phyloP scores from a whole-genome alignment of 1,140 invertebrate genomes.

The Magallana angulata region DNA sequence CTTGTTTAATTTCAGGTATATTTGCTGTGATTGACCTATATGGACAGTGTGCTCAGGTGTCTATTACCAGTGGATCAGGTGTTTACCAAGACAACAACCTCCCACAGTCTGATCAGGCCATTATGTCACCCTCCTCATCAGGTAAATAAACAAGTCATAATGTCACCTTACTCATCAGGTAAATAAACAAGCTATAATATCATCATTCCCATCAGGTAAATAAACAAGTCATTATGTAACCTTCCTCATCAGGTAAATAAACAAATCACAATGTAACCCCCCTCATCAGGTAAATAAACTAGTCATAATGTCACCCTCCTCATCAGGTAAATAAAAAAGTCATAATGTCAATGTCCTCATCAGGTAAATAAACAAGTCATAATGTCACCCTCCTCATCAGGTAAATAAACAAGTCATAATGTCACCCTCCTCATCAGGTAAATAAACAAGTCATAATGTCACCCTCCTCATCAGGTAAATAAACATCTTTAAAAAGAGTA shows the following conservation, averaged over 20 bases:
- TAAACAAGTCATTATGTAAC: neutral
- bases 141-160: slow-evolving; percentile 25
- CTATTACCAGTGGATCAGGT: slow-evolving; percentile 77
- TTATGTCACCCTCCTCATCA: slow-evolving; percentile 64
- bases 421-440: slow-evolving; percentile 57
- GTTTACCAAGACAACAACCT: slow-evolving; percentile 67
- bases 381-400: neutral
- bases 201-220: neutral
- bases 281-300: slow-evolving; percentile 45
- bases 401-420: slow-evolving; percentile 50
- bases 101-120: slow-evolving; percentile 62
- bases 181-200: neutral
- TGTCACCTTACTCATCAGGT: neutral
- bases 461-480: no score
- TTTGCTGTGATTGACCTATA: slow-evolving; percentile 97
- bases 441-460: neutral
- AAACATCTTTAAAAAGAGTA: no score
- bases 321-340: slow-evolving; percentile 44
- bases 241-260: neutral
- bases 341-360: slow-evolving; percentile 59
- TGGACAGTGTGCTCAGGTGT: slow-evolving; percentile 95
- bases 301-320: slow-evolving; percentile 61
- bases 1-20: slow-evolving; percentile 81
- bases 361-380: neutral
- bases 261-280: slow-evolving; percentile 60